A percentile compares a stretch with the other conserved stretches of the same genome.
These are phyloP conservation scores for Octodon degus DNA, from an alignment of 2,113 vertebrate species.

Conservation along the genomic window DNA sequence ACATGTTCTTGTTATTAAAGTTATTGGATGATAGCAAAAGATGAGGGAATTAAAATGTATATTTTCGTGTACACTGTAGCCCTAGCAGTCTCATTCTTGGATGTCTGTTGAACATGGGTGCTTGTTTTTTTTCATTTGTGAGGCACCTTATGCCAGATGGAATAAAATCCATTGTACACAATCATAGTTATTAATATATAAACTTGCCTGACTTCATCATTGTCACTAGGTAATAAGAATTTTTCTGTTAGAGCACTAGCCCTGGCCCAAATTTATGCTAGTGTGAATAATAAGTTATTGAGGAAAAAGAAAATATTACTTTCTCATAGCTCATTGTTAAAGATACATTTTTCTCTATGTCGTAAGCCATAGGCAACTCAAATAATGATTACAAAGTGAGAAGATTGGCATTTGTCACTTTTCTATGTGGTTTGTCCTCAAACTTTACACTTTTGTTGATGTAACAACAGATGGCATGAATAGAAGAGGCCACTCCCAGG, in stretches of 20 bases:
- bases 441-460: background rate
- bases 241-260: background rate
- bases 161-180: constrained; percentile 13
- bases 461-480: background rate
- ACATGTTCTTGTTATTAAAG: constrained; percentile 27
- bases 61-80: background rate
- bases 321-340: background rate
- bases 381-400: background rate
- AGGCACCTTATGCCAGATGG: background rate
- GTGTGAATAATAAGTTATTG: background rate
- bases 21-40: background rate
- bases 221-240: constrained; percentile 21
- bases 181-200: constrained; percentile 49
- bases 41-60: constrained; percentile 38
- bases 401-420: background rate
- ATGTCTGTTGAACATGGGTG: background rate
- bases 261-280: constrained; percentile 10
- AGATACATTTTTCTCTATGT: background rate
- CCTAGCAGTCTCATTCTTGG: background rate
- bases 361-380: background rate
- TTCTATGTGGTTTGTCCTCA: background rate
- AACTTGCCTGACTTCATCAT: constrained; percentile 36
- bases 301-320: background rate
- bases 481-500: background rate
- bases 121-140: constrained; percentile 29